Evolutionary conservation across 2,888 invertebrate genomes (phyloP).

Genomic region (Deilephila porcellus): DNA sequence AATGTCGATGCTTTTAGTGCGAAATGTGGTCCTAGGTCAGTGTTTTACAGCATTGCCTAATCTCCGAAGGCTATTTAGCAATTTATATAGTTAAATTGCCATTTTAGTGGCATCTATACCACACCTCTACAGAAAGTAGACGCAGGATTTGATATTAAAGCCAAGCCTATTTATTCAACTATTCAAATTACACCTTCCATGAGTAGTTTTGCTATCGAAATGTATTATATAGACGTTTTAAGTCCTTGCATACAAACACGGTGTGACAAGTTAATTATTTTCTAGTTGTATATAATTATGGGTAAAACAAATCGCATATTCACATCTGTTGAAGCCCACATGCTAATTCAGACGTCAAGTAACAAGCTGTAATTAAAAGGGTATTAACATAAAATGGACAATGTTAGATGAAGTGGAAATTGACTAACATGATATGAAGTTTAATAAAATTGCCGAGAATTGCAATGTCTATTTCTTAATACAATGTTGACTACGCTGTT

Average conservation of each 20-base stretch:
- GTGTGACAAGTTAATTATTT: constrained; percentile 55
- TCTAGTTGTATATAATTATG: constrained; percentile 39
- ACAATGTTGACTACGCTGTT: neutral
- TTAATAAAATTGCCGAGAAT: neutral
- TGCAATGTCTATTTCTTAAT: neutral
- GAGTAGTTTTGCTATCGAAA: neutral
- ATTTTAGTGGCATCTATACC: constrained; percentile 23
- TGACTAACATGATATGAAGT: neutral
- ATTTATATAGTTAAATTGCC: neutral
- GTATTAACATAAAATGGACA: constrained; percentile 16
- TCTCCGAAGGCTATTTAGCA: constrained; percentile 4
- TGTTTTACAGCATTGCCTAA: constrained; percentile 9
- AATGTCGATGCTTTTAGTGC: neutral
- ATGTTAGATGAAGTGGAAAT: constrained; percentile 4
- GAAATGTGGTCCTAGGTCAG: constrained; percentile 11
- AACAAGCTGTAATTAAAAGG: constrained; percentile 28
- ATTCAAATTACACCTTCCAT: neutral
- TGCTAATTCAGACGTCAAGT: constrained; percentile 35
- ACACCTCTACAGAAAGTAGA: constrained; percentile 12
- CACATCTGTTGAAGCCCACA: constrained; percentile 37
- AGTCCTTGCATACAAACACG: constrained; percentile 34
- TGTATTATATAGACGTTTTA: constrained; percentile 1
- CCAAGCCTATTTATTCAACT: constrained; percentile 25
- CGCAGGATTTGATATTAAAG: constrained; percentile 8
- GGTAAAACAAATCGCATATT: constrained; percentile 41